Evolutionary conservation across 1,140 invertebrate species (phyloP).

Genomic region (Hyphantria cunea): DNA sequence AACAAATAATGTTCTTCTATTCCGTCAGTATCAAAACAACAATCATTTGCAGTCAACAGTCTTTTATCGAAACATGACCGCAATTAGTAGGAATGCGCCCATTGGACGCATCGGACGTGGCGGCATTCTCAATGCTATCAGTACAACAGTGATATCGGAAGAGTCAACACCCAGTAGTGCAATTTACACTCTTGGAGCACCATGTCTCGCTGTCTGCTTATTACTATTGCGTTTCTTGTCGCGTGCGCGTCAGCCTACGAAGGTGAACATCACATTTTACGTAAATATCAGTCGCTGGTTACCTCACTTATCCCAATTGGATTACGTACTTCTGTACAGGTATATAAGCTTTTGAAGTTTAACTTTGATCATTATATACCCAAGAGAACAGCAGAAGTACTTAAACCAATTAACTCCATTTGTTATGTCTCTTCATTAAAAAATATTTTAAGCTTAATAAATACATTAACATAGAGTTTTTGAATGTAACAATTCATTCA

Average conservation of each 20-base stretch:
- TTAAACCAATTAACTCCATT: constrained; percentile 35
- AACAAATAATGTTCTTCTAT: too few relatives aligned
- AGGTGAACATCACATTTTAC: constrained; percentile 44
- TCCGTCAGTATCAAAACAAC: too few relatives aligned
- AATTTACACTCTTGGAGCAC: constrained; percentile 5
- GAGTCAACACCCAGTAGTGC: constrained; percentile 4
- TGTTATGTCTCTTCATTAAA: constrained; percentile 37
- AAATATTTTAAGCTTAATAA: constrained; percentile 31
- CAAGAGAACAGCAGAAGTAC: constrained; percentile 15
- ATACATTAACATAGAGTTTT: constrained; percentile 41
- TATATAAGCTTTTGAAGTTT: too few relatives aligned
- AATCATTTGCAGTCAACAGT: constrained; percentile 60
- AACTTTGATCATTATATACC: too few relatives aligned
- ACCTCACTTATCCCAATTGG: constrained; percentile 18
- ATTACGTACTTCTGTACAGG: constrained; percentile 28
- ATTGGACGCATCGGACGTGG: constrained; percentile 2
- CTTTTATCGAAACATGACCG: constrained; percentile 54
- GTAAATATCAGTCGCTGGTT: constrained; percentile 29
- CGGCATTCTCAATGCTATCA: not conserved
- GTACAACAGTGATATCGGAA: not conserved
- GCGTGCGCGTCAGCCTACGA: constrained; percentile 38
- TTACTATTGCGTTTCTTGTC: constrained; percentile 39
- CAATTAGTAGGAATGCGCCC: constrained; percentile 28
- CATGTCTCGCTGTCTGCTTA: constrained; percentile 42
- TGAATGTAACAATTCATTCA: constrained; percentile 35